Evolutionary conservation across 2,797 vertebrate species (phyloP).

Genomic region (Pseudomugil gertrudae): DNA sequence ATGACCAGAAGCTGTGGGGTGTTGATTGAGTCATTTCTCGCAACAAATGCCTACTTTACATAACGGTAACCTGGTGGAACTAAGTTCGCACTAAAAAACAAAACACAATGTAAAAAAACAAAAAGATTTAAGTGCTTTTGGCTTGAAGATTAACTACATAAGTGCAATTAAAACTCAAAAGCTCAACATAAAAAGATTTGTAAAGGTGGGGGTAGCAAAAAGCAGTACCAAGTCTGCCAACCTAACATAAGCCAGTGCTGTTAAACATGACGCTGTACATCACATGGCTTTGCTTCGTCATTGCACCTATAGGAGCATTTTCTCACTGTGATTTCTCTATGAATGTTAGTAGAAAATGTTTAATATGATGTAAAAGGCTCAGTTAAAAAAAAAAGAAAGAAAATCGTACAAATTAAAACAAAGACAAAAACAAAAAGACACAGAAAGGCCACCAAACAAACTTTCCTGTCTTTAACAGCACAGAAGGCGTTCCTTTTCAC

Average conservation of each 20-base stretch:
- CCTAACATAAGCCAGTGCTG: constrained; percentile 68
- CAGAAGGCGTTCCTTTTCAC: constrained; percentile 72
- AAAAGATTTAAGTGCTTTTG: constrained; percentile 84
- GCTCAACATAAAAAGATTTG: constrained; percentile 34
- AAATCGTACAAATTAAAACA: constrained; percentile 40
- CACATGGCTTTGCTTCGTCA: constrained; percentile 76
- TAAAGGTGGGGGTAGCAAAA: constrained; percentile 34
- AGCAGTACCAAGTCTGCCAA: constrained; percentile 80
- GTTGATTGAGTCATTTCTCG: constrained; percentile 62
- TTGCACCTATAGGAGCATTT: constrained; percentile 76
- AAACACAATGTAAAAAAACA: constrained; percentile 27
- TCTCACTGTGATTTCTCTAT: constrained; percentile 62
- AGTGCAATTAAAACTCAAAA: constrained; percentile 83
- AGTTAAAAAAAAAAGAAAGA: constrained; percentile 70
- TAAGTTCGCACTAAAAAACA: constrained; percentile 57
- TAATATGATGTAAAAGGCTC: constrained; percentile 82
- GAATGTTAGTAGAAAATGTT: constrained; percentile 82
- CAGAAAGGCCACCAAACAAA: constrained; percentile 82
- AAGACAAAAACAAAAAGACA: constrained; percentile 56
- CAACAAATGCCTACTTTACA: constrained; percentile 49
- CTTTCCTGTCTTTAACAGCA: constrained; percentile 67
- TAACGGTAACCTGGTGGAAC: constrained; percentile 44
- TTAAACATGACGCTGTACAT: constrained; percentile 64
- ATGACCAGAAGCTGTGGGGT: constrained; percentile 55
- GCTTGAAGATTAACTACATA: constrained; percentile 80